These are phyloP conservation scores for Forbesichthys papilliferus DNA, from an alignment of 2,113 vertebrate species.

Conservation along the genomic window DNA sequence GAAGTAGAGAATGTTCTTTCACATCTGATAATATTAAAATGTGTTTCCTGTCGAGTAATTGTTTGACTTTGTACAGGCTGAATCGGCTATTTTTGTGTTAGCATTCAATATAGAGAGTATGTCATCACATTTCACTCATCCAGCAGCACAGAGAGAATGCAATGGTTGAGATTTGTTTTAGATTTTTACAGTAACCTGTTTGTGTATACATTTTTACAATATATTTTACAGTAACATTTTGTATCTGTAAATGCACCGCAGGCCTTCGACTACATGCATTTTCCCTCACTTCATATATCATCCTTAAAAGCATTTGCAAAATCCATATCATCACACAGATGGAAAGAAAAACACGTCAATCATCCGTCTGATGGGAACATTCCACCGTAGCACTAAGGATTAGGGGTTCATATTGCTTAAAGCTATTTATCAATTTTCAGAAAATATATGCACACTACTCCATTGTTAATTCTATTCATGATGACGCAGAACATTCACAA, in stretches of 20 bases:
- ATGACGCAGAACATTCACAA: too few species aligned
- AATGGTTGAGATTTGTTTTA: too few species aligned
- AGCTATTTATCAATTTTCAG: too few species aligned
- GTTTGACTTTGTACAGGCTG: constrained; percentile 20
- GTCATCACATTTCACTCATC: too few species aligned
- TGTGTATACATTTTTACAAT: too few species aligned
- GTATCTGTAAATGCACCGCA: background rate
- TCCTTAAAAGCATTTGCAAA: background rate
- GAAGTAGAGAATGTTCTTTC: constrained; percentile 10
- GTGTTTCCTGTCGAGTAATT: constrained; percentile 49
- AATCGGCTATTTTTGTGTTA: constrained; percentile 26
- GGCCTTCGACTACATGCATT: background rate
- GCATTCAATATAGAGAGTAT: background rate
- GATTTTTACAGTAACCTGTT: too few species aligned
- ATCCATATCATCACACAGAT: background rate
- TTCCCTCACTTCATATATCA: background rate
- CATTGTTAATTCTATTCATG: too few species aligned
- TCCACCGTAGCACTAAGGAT: background rate
- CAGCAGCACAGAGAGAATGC: too few species aligned
- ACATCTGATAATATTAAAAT: constrained; percentile 22
- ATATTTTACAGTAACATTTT: constrained; percentile 1
- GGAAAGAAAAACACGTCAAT: background rate
- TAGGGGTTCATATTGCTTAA: background rate
- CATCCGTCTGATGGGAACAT: background rate
- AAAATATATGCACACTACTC: too few species aligned